Base-by-base conservation (phyloP, 1,140 invertebrate species). In the Ceratina australensis region DNA sequence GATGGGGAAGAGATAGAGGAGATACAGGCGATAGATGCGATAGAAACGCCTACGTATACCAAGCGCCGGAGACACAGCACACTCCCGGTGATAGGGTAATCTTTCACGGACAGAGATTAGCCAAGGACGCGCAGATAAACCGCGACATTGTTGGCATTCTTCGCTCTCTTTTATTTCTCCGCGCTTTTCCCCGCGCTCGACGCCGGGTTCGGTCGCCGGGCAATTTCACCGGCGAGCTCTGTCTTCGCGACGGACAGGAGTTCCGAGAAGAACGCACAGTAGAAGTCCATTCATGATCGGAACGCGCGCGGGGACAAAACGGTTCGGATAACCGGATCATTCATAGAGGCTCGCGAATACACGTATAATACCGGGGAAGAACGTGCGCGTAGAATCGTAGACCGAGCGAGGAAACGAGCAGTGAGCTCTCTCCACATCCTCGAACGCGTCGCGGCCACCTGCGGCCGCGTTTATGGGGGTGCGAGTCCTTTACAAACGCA, bases 101-200 rank as follows among this genome's bases (percentile, higher is more conserved):
- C 89, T 91, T 78, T 85, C 81, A 81, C 74, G 85, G 84, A 59
- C 77, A 72, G 86, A 92, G 91, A 92, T 92, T 92, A 92, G 89
- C 87, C 91, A 92, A 92, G 91, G 91, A 91, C 91, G 90, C 71
- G 68, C 77, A 92, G 90, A 92, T 92, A 92, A 92, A 91, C 84
- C 80, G 74, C 85, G 80, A 75, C 84, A 87, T 87, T 86, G 84
- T 84, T 78, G 78, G 57, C 57, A 72, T 65, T 67, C 79, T 83
- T 89, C 87, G 79, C 80, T 87, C 69, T 81, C 63, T 63, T 81
- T 76, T 57, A 67, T 26, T 5, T 13, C 33, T 42, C 33, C 33
- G 33, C 33, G 33, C 33, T 42, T 42, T 42, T 42, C 33, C 10
- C 33, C 33, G 33, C 33, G 33, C 33, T 42, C 10, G 33, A 42